Evolutionary conservation across 2,888 invertebrate genomes (phyloP).

Genomic region (Trissonchulus latispiculum): DNA sequence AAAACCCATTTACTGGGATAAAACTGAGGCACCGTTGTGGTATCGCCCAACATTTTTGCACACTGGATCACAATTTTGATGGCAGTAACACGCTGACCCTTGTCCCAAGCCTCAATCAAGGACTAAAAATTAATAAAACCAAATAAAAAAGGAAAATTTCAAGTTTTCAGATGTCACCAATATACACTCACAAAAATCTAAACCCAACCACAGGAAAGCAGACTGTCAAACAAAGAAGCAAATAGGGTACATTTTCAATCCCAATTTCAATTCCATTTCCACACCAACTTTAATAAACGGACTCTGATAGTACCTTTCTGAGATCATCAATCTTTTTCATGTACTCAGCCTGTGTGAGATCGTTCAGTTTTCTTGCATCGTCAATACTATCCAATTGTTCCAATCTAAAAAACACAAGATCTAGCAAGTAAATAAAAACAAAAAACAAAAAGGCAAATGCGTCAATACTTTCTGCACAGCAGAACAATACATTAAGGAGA

Average conservation of each 20-base stretch:
- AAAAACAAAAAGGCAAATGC: neutral
- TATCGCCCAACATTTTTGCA: conserved; percentile 79
- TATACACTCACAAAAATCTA: no score
- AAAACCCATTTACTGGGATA: conserved; percentile 97
- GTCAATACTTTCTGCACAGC: no score
- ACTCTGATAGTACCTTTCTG: conserved; percentile 65
- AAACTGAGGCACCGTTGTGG: conserved; percentile 72
- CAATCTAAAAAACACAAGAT: conserved; percentile 51
- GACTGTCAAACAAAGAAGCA: no score
- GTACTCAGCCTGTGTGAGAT: conserved; percentile 85
- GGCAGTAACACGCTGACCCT: conserved; percentile 85
- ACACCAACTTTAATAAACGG: no score
- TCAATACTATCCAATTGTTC: conserved; percentile 92
- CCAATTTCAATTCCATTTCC: no score
- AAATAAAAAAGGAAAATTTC: no score
- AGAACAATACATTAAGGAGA: no score
- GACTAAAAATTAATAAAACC: no score
- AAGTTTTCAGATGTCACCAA: no score
- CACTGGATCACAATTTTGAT: conserved; percentile 91
- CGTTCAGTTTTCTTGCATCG: conserved; percentile 74
- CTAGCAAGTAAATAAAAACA: conserved; percentile 10
- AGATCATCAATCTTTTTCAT: conserved; percentile 73
- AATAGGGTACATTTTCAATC: no score
- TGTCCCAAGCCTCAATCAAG: conserved; percentile 78
- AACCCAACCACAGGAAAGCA: no score